These are phyloP conservation scores for Pocillopora damicornis DNA, from an alignment of 64 coral and sea anemone species.

Conservation along the genomic window DNA sequence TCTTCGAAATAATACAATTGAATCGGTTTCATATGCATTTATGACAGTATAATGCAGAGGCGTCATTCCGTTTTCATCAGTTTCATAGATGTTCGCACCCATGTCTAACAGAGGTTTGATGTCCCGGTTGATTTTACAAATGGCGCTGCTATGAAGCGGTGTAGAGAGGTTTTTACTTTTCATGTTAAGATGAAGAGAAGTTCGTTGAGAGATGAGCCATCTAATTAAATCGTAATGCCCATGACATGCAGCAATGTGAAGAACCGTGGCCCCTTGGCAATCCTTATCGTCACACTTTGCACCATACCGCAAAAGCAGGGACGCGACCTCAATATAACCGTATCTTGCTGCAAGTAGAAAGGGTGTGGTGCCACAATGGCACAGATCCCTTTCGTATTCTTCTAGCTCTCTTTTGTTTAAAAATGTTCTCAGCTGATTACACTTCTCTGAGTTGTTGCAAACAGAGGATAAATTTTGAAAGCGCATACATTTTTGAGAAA, in stretches of 20 bases:
- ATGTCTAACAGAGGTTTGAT: background rate
- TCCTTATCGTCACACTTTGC: background rate
- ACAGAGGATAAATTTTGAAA: conserved; percentile 13
- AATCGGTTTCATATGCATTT: background rate
- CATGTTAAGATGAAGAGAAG: background rate
- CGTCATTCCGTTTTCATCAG: conserved; percentile 23
- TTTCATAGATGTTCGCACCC: background rate
- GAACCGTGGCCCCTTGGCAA: conserved; percentile 18
- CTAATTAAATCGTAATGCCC: conserved; percentile 21
- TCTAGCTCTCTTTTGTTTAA: background rate
- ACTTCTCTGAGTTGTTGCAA: no score
- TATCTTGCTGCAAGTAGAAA: conserved; percentile 31
- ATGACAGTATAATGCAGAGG: conserved; percentile 40
- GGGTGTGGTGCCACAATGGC: conserved; percentile 11
- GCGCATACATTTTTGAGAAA: conserved; percentile 7
- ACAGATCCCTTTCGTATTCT: conserved; percentile 1
- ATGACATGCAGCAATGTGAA: conserved; percentile 59
- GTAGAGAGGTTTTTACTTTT: conserved; percentile 40
- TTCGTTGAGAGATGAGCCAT: conserved; percentile 15
- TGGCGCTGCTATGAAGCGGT: conserved; percentile 19
- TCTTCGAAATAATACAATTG: background rate
- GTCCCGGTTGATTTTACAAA: conserved; percentile 19
- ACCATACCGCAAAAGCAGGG: conserved; percentile 9
- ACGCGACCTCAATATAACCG: conserved; percentile 11
- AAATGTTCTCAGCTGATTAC: background rate